Conservation (phyloP, 2,797 vertebrate genomes). For the Tauraco hartlaubi region DNA sequence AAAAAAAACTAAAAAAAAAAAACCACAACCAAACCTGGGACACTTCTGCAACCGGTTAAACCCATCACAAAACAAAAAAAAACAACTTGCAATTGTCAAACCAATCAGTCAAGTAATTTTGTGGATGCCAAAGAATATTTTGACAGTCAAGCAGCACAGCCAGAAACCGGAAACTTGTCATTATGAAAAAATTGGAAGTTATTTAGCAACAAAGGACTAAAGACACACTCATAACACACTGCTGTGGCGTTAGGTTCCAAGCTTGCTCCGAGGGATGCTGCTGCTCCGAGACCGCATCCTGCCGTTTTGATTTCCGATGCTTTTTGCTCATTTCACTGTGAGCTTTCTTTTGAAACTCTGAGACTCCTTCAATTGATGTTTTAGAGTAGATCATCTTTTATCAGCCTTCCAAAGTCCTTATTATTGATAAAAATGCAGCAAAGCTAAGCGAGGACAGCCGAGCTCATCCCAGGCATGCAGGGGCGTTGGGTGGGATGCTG, state of each 20-base stretch:
- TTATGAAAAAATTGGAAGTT: constrained; percentile 59
- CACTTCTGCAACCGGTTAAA: constrained; percentile 81
- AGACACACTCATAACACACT: constrained; percentile 62
- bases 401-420: constrained; percentile 70
- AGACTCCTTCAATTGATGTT: constrained; percentile 42
- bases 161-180: constrained; percentile 77
- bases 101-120: constrained; percentile 77
- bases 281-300: constrained; percentile 56
- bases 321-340: constrained; percentile 73
- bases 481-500: background rate
- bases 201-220: constrained; percentile 71
- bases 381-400: constrained; percentile 61
- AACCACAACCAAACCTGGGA: constrained; percentile 69
- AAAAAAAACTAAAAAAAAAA: background rate
- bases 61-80: constrained; percentile 75
- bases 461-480: constrained; percentile 4
- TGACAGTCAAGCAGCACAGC: constrained; percentile 83
- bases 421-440: constrained; percentile 2
- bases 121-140: constrained; percentile 87
- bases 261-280: constrained; percentile 68
- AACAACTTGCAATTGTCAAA: constrained; percentile 75
- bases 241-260: constrained; percentile 63
- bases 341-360: constrained; percentile 69
- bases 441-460: background rate
- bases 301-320: constrained; percentile 68